Percentiles rank a stretch among this genome's conserved stretches.
Conservation (phyloP, 2,797 vertebrate genomes). For the Melanotaenia boesemani region DNA sequence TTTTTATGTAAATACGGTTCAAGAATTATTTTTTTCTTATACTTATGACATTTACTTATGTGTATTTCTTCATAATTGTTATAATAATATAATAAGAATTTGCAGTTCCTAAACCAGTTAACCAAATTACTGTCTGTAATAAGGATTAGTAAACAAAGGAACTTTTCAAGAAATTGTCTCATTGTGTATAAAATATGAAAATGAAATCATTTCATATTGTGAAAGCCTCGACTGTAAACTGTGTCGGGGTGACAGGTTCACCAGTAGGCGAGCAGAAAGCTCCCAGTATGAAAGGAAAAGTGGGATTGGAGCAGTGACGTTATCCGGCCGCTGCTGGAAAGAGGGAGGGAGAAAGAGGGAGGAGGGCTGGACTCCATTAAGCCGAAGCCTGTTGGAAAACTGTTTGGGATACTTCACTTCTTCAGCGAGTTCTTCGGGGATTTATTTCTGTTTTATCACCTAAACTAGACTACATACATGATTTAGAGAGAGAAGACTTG, state of each 20-base stretch:
- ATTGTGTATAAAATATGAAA: background rate
- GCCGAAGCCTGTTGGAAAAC: constrained; percentile 76
- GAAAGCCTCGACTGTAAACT: background rate
- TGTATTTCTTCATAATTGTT: background rate
- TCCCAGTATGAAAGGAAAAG: constrained; percentile 79
- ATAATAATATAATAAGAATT: background rate
- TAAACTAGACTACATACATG: constrained; percentile 54
- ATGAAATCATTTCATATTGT: background rate
- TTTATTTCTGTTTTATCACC: constrained; percentile 60
- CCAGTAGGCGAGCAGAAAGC: constrained; percentile 52
- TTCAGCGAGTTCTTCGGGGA: constrained; percentile 64
- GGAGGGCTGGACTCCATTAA: constrained; percentile 87
- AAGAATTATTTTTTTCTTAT: no score
- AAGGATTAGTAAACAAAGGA: background rate
- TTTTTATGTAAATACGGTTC: no score
- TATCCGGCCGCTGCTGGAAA: constrained; percentile 61
- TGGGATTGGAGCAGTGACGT: constrained; percentile 83
- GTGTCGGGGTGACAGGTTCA: constrained; percentile 21
- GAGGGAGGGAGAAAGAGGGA: constrained; percentile 63
- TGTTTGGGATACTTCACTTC: constrained; percentile 82
- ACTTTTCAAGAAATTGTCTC: background rate
- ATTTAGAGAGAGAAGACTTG: constrained; percentile 61
- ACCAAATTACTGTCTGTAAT: background rate
- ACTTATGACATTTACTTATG: no score
- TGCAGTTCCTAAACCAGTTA: no score